A percentile compares a stretch with the other conserved stretches of the same genome.
phyloP scores from a whole-genome alignment of 2,797 vertebrate genomes.

The Alauda arvensis region DNA sequence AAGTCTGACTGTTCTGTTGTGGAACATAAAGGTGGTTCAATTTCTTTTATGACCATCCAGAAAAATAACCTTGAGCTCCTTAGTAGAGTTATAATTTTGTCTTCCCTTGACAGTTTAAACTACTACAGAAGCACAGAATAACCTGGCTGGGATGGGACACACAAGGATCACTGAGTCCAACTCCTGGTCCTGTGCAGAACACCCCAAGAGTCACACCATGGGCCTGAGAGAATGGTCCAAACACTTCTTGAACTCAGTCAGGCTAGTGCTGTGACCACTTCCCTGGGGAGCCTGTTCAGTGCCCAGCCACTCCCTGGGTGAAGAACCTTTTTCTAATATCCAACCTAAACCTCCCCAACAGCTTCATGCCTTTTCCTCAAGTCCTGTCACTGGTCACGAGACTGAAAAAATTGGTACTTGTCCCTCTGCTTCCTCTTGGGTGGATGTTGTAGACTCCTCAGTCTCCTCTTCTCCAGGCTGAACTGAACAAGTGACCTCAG shows the following conservation, averaged over 20 bases:
- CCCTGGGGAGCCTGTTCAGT: background rate
- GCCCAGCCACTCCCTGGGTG: background rate
- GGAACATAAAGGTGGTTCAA: background rate
- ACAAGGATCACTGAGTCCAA: background rate
- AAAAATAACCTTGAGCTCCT: background rate
- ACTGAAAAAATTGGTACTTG: fast-evolving
- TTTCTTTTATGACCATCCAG: background rate
- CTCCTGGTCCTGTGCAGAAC: background rate
- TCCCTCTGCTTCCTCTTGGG: background rate
- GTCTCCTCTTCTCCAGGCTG: background rate
- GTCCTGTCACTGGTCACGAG: background rate
- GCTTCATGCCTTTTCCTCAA: background rate
- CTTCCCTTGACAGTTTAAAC: background rate
- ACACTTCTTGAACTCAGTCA: background rate
- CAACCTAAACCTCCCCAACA: background rate
- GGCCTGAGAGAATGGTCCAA: background rate
- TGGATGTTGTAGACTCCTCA: background rate
- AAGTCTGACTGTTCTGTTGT: background rate
- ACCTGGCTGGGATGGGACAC: background rate
- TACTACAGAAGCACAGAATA: background rate
- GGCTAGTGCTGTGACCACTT: background rate
- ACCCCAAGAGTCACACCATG: too few species aligned
- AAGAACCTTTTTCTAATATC: background rate
- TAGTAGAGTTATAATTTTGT: background rate
- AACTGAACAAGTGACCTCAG: background rate